phyloP scores from a whole-genome alignment of 2,888 invertebrate species.

The Drosophila anomelani region DNA sequence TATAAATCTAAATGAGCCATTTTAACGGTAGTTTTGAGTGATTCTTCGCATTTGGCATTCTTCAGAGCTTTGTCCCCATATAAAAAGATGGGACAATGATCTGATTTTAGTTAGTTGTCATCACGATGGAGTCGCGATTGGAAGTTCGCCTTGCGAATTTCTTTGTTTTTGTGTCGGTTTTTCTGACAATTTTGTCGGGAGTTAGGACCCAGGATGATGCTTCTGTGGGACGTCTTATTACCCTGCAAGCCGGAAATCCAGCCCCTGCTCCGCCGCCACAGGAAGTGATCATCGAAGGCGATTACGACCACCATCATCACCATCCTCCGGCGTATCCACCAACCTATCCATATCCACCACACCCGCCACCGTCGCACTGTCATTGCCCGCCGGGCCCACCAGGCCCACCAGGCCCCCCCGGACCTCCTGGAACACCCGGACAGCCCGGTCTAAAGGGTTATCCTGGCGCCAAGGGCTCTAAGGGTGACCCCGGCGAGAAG shows the following conservation, averaged over 20 bases:
- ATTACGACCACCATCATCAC: slow-evolving; percentile 20
- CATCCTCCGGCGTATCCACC: slow-evolving; percentile 20
- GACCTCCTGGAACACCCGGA: slow-evolving; percentile 33
- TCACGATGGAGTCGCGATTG: slow-evolving; percentile 28
- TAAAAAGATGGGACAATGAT: slow-evolving; percentile 28
- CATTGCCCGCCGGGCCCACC: slow-evolving; percentile 46
- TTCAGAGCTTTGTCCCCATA: slow-evolving; percentile 9
- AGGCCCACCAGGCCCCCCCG: slow-evolving; percentile 41
- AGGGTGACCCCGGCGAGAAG: slow-evolving; percentile 35
- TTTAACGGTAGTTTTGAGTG: slow-evolving; percentile 40
- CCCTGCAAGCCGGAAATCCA: slow-evolving; percentile 32
- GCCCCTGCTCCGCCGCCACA: slow-evolving; percentile 42
- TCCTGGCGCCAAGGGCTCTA: slow-evolving; percentile 29
- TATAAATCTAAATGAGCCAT: slow-evolving; percentile 34
- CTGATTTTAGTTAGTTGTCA: slow-evolving; percentile 30
- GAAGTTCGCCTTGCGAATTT: slow-evolving; percentile 6
- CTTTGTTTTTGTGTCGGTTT: not conserved
- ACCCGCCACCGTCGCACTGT: slow-evolving; percentile 14
- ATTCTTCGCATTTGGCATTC: slow-evolving; percentile 11
- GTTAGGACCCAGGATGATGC: slow-evolving; percentile 1
- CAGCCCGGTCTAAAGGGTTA: slow-evolving; percentile 30
- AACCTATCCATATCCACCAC: slow-evolving; percentile 38
- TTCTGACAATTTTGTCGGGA: not conserved
- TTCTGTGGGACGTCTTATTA: slow-evolving; percentile 24
- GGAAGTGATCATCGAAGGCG: slow-evolving; percentile 30